Percentiles rank a stretch among this genome's conserved stretches.
Evolutionary conservation across 1,140 invertebrate species (phyloP).

Genomic region (fruit fly (Drosophila melanogaster)): Release_6_plus_ISO1_MT NT_033777.3:9611501-9612000

Average conservation of each 20-base stretch:
- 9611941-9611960: background rate
- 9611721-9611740: no score
- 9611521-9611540: conserved; percentile 11
- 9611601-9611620: conserved; percentile 43
- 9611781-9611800: background rate
- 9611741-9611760: no score
- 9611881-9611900: background rate
- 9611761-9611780: no score
- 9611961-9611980: background rate
- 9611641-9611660: conserved; percentile 9
- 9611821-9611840: background rate
- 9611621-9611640: conserved; percentile 28
- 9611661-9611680: conserved; percentile 9
- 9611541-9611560: conserved; percentile 21
- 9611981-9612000: background rate
- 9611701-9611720: background rate
- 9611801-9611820: conserved; percentile 2
- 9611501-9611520: conserved; percentile 20
- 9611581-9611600: conserved; percentile 48
- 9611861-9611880: conserved; percentile 4
- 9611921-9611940: background rate
- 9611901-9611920: no score
- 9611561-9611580: conserved; percentile 3
- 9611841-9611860: conserved; percentile 8
- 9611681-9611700: background rate